These are phyloP conservation scores for Eidolon helvum DNA, from an alignment of 2,113 vertebrate species.

Conservation along the genomic window DNA sequence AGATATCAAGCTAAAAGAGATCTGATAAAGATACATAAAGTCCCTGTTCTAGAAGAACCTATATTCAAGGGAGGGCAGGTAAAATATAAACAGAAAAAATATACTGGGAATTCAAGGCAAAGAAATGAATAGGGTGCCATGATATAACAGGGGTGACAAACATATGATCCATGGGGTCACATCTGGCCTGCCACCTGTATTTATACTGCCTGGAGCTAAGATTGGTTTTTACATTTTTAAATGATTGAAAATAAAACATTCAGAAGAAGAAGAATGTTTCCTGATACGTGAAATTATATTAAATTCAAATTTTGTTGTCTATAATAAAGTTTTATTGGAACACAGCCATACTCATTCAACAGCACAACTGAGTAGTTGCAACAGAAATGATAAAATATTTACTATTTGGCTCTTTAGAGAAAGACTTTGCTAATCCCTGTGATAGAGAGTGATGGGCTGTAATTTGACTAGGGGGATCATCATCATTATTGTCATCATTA, in stretches of 20 bases:
- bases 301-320: background rate
- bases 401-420: background rate
- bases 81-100: background rate
- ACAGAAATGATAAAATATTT: background rate
- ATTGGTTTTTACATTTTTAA: background rate
- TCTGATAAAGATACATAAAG: background rate
- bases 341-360: background rate
- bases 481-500: background rate
- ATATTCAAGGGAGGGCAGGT: background rate
- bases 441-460: background rate
- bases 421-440: background rate
- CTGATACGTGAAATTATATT: background rate
- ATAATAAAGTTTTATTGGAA: conserved; percentile 3
- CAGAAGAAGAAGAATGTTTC: background rate
- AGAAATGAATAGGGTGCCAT: background rate
- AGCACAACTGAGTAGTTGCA: background rate
- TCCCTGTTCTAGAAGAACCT: background rate
- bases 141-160: background rate
- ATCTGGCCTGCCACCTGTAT: background rate
- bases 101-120: background rate
- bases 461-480: background rate
- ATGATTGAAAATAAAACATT: background rate
- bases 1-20: background rate
- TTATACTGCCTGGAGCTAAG: background rate
- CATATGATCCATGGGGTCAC: too few species aligned